phyloP scores from a whole-genome alignment of 2,113 vertebrate genomes.

The Tichodroma muraria region DNA sequence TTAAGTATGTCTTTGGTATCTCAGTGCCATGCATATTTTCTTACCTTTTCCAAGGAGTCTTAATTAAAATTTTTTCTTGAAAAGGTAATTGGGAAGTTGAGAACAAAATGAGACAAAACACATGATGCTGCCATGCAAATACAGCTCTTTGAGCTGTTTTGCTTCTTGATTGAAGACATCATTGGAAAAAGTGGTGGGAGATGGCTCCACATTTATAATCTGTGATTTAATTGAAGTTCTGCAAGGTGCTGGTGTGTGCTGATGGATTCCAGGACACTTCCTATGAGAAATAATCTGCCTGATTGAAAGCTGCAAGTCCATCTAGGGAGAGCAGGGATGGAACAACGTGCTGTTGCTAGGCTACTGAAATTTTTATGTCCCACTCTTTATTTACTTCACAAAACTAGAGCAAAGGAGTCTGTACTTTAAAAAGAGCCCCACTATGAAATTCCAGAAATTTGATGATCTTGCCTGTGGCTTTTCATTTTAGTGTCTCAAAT shows the following conservation, averaged over 20 bases:
- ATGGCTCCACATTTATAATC: neutral
- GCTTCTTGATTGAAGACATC: neutral
- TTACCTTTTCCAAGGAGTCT: neutral
- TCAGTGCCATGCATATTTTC: neutral
- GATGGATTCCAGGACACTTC: neutral
- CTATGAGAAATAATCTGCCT: neutral
- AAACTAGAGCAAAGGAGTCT: neutral
- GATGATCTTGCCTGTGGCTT: neutral
- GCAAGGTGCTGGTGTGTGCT: neutral
- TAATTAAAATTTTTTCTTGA: neutral
- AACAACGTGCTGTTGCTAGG: constrained; percentile 22
- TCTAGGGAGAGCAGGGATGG: neutral
- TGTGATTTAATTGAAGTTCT: neutral
- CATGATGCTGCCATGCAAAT: neutral
- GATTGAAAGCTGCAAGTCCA: neutral
- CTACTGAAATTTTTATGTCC: neutral
- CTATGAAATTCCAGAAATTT: neutral
- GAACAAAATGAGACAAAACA: neutral
- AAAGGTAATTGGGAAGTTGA: neutral
- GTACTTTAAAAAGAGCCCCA: neutral
- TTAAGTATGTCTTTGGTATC: neutral
- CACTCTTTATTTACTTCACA: neutral
- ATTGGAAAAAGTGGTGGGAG: neutral
- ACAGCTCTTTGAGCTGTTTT: neutral
- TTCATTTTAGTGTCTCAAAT: neutral